A percentile compares a stretch with the other conserved stretches of the same genome.
phyloP scores from a whole-genome alignment of 2,888 invertebrate genomes.

The Dichetophora obliterata region DNA sequence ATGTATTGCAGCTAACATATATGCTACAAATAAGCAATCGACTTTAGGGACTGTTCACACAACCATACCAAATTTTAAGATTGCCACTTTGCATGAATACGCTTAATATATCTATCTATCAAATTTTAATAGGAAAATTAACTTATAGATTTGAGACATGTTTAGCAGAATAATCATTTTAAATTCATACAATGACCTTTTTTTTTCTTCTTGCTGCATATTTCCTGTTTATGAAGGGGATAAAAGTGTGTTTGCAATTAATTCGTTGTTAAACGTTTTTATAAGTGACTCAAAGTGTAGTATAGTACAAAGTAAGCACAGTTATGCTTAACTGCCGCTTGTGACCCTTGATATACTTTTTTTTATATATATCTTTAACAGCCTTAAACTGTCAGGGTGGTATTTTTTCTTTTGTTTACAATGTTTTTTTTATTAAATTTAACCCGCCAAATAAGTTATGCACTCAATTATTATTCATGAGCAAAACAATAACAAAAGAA shows the following conservation, averaged over 20 bases:
- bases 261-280: constrained; percentile 27
- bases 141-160: too few species aligned
- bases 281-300: constrained; percentile 6
- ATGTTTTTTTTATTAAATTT: background rate
- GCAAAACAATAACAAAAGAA: background rate
- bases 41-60: too few species aligned
- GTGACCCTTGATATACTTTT: constrained; percentile 18
- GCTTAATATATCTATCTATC: too few species aligned
- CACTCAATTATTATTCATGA: constrained; percentile 28
- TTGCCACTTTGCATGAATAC: too few species aligned
- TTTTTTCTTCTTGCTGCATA: background rate
- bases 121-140: too few species aligned
- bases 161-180: too few species aligned
- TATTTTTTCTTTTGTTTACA: constrained; percentile 3
- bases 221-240: background rate
- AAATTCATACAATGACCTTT: background rate
- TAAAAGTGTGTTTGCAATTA: constrained; percentile 14
- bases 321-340: background rate
- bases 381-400: constrained; percentile 8
- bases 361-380: background rate
- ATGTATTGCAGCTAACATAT: too few species aligned
- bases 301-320: background rate
- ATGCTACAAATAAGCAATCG: too few species aligned
- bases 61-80: too few species aligned
- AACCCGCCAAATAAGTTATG: constrained; percentile 14